These are phyloP conservation scores for Takifugu ocellatus DNA, from an alignment of 2,797 vertebrate genomes.

Conservation along the genomic window DNA sequence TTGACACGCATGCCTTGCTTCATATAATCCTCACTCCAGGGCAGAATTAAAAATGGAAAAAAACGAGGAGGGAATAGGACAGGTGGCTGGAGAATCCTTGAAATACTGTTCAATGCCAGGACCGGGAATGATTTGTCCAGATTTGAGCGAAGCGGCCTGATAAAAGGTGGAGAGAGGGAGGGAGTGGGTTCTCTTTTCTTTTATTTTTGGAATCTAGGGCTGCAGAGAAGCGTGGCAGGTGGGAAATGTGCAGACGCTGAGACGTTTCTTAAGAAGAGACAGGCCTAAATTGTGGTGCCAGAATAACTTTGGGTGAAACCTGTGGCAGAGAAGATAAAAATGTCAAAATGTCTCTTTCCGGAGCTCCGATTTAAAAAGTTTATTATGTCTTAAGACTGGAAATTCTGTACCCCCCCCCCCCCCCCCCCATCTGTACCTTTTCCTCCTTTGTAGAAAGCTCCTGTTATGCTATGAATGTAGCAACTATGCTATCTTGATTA, in stretches of 20 bases:
- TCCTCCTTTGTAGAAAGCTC: slow-evolving; percentile 1
- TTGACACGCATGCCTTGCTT: slow-evolving; percentile 86
- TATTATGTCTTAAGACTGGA: slow-evolving; percentile 33
- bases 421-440: slow-evolving; percentile 26
- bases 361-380: slow-evolving; percentile 63
- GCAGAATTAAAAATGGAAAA: slow-evolving; percentile 81
- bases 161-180: slow-evolving; percentile 11
- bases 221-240: slow-evolving; percentile 66
- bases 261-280: slow-evolving; percentile 56
- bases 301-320: slow-evolving; percentile 62
- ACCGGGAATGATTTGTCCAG: slow-evolving; percentile 74
- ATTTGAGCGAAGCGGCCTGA: slow-evolving; percentile 67
- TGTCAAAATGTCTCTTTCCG: slow-evolving; percentile 65
- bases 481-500: slow-evolving; percentile 11
- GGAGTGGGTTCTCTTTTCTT: slow-evolving; percentile 33
- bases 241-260: slow-evolving; percentile 60
- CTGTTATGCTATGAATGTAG: slow-evolving; percentile 22
- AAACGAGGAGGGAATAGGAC: slow-evolving; percentile 72
- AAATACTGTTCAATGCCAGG: slow-evolving; percentile 79
- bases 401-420: slow-evolving; percentile 38
- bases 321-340: slow-evolving; percentile 61
- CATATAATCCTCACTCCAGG: slow-evolving; percentile 83
- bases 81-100: slow-evolving; percentile 80
- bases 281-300: slow-evolving; percentile 65
- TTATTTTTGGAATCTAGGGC: slow-evolving; percentile 64